Evolutionary conservation across 1,140 invertebrate species (phyloP).

Genomic region (Maconellicoccus hirsutus): DNA sequence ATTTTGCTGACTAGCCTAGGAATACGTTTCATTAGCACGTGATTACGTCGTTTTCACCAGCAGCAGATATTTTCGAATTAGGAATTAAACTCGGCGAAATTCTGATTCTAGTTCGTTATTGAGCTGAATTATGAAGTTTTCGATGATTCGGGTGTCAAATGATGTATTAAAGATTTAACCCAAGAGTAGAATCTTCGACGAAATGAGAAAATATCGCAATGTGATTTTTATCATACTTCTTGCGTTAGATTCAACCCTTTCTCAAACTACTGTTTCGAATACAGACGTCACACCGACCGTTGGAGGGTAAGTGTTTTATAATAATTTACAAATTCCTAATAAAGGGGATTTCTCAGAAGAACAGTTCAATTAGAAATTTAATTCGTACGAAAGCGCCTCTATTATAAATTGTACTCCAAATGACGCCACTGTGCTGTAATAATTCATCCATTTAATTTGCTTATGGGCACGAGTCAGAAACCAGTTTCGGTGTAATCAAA

Average conservation of each 20-base stretch:
- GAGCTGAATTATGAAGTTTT: too few relatives aligned
- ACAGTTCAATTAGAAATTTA: too few relatives aligned
- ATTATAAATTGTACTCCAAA: neutral
- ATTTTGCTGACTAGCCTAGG: neutral
- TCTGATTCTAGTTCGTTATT: too few relatives aligned
- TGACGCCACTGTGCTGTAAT: neutral
- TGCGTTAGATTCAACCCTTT: neutral
- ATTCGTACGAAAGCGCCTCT: too few relatives aligned
- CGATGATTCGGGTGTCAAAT: too few relatives aligned
- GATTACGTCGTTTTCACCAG: too few relatives aligned
- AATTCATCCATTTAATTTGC: neutral
- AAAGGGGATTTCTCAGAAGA: too few relatives aligned
- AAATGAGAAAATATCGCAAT: neutral
- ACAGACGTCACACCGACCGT: neutral
- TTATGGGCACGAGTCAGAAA: neutral
- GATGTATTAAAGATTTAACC: neutral
- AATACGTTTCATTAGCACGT: too few relatives aligned
- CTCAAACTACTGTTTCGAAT: neutral
- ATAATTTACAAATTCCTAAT: too few relatives aligned
- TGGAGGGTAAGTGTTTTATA: conserved; percentile 12
- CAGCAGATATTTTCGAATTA: too few relatives aligned
- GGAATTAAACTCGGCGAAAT: too few relatives aligned
- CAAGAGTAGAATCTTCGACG: neutral
- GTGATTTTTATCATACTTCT: neutral
- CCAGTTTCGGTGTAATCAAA: neutral